These are phyloP conservation scores for Bombyx mandarina DNA, from an alignment of 1,140 invertebrate species.

Conservation along the genomic window DNA sequence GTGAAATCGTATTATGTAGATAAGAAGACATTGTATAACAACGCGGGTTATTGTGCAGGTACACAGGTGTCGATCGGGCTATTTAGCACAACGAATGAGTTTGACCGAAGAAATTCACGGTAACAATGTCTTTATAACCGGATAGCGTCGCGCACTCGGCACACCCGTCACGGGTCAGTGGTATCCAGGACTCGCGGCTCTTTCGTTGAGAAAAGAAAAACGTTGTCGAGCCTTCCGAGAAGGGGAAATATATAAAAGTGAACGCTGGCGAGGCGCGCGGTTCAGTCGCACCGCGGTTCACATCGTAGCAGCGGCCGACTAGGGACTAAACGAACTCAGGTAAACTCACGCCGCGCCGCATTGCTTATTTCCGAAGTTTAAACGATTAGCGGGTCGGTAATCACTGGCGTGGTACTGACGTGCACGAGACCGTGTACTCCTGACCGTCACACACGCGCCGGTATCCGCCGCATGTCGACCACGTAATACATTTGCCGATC, in stretches of 20 bases:
- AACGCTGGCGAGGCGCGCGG: constrained; percentile 38
- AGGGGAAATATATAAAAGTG: constrained; percentile 55
- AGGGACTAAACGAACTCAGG: constrained; percentile 11
- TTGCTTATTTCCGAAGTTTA: background rate
- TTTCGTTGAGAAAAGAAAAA: constrained; percentile 17
- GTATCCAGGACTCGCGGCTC: constrained; percentile 19
- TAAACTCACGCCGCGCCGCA: constrained; percentile 12
- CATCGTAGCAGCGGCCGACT: constrained; percentile 22
- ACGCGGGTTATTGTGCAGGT: too few relatives aligned
- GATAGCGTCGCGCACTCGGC: constrained; percentile 6
- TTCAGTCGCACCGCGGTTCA: constrained; percentile 47
- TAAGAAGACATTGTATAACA: too few relatives aligned
- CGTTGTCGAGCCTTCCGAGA: constrained; percentile 19
- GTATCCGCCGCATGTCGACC: constrained; percentile 14
- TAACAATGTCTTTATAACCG: background rate
- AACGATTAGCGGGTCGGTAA: constrained; percentile 13
- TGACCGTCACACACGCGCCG: constrained; percentile 10
- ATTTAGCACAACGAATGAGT: too few relatives aligned
- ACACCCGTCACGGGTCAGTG: constrained; percentile 18
- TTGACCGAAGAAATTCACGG: background rate
- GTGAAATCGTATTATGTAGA: too few relatives aligned
- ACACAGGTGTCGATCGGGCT: too few relatives aligned
- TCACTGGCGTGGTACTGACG: constrained; percentile 8
- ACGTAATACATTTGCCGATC: constrained; percentile 10
- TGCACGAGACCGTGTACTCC: background rate